Evolutionary conservation across 1,140 invertebrate species (phyloP).

Genomic region (Diabrotica virgifera): DNA sequence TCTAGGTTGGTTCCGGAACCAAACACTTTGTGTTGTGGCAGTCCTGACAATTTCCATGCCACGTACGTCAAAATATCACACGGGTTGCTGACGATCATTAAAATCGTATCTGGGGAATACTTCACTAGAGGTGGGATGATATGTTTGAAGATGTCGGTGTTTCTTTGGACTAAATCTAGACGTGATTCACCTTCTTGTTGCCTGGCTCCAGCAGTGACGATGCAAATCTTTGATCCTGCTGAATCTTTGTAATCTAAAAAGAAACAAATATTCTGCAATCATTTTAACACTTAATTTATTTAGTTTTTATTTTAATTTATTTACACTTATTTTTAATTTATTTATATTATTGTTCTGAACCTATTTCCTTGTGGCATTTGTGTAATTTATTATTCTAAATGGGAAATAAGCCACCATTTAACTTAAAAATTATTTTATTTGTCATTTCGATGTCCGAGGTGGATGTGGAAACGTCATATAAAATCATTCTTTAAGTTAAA

Average conservation of each 20-base stretch:
- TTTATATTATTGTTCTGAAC: no score
- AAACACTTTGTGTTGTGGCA: slow-evolving; percentile 82
- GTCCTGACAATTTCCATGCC: slow-evolving; percentile 87
- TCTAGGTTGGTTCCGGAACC: slow-evolving; percentile 91
- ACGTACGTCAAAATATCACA: slow-evolving; percentile 90
- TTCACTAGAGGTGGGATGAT: slow-evolving; percentile 81
- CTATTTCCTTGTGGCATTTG: no score
- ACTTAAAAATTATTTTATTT: no score
- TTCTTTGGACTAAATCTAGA: slow-evolving; percentile 79
- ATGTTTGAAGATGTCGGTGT: slow-evolving; percentile 83
- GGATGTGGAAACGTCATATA: no score
- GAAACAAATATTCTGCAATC: slow-evolving; percentile 15
- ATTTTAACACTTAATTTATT: no score
- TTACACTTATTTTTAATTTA: no score
- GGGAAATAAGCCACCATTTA: no score
- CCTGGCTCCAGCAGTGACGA: slow-evolving; percentile 84
- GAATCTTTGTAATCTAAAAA: slow-evolving; percentile 70
- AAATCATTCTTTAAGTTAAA: no score
- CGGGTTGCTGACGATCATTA: slow-evolving; percentile 89
- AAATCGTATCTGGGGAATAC: slow-evolving; percentile 80
- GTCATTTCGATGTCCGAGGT: no score
- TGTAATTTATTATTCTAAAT: no score
- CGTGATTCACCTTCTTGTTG: slow-evolving; percentile 84
- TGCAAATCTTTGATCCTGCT: slow-evolving; percentile 77
- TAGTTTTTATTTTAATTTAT: no score